A percentile compares a stretch with the other conserved stretches of the same genome.
Conservation (phyloP, 2,888 invertebrate genomes). For the Ectemnius cavifrons region DNA sequence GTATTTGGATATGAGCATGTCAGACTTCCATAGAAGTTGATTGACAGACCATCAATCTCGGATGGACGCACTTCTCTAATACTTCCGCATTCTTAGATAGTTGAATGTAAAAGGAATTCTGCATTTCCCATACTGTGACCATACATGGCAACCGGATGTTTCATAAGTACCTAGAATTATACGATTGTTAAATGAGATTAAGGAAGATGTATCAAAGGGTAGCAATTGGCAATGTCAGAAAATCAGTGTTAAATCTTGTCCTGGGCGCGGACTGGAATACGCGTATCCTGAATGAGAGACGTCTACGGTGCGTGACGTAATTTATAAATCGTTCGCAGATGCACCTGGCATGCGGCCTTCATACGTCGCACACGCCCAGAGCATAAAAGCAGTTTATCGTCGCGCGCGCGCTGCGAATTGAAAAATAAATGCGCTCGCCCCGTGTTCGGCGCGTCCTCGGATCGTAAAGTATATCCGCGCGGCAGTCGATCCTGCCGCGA, state of each 20-base stretch:
- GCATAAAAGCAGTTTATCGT: conserved; percentile 55
- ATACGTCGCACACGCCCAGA: conserved; percentile 12
- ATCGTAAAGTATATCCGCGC: conserved; percentile 28
- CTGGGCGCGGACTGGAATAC: not conserved
- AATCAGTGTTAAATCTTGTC: conserved; percentile 5
- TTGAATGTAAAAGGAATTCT: too few species aligned
- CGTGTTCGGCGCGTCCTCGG: conserved; percentile 38
- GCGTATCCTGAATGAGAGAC: conserved; percentile 12
- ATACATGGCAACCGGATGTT: too few species aligned
- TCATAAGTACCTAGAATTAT: too few species aligned
- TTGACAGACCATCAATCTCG: too few species aligned
- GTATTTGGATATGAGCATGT: not conserved
- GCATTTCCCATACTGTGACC: too few species aligned
- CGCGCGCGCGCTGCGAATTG: conserved; percentile 27
- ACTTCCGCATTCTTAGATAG: too few species aligned
- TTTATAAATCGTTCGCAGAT: conserved; percentile 49
- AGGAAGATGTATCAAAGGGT: not conserved
- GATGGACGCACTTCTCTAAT: too few species aligned
- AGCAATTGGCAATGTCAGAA: not conserved
- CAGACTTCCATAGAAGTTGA: not conserved
- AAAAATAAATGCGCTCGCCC: conserved; percentile 40
- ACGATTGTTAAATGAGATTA: too few species aligned
- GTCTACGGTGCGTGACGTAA: conserved; percentile 37
- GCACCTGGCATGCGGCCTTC: conserved; percentile 51
- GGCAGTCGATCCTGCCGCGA: conserved; percentile 33